Conservation (phyloP, 2,113 vertebrate genomes). For the Oreochromis tanganicae region DNA sequence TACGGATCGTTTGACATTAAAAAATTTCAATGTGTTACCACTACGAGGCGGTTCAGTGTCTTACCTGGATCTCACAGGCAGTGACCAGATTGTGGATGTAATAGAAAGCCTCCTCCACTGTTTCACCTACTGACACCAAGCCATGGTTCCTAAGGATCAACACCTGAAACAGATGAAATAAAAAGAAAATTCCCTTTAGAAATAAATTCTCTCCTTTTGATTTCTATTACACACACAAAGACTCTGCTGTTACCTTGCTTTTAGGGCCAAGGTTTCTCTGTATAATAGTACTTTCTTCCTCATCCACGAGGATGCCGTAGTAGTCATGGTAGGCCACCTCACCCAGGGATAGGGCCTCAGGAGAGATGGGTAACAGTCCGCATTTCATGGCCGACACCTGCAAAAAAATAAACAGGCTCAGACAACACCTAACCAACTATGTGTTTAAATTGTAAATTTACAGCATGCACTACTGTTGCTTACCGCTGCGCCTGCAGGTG, state of each 20-base stretch:
- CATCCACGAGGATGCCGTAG: slow-evolving; percentile 90
- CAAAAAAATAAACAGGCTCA: background rate
- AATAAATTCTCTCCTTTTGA: background rate
- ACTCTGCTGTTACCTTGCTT: slow-evolving; percentile 82
- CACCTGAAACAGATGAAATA: slow-evolving; percentile 69
- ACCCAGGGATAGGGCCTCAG: slow-evolving; percentile 89
- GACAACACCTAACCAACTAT: background rate
- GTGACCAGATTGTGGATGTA: slow-evolving; percentile 93
- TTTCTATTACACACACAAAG: background rate
- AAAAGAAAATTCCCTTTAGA: background rate
- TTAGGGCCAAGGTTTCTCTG: slow-evolving; percentile 92
- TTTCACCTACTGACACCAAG: slow-evolving; percentile 89
- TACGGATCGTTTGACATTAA: background rate
- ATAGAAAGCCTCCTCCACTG: slow-evolving; percentile 94
- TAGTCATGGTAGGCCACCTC: slow-evolving; percentile 95
- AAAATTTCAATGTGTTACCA: background rate
- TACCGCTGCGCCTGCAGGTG: slow-evolving; percentile 89
- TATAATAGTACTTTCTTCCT: slow-evolving; percentile 85
- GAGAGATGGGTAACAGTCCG: slow-evolving; percentile 92
- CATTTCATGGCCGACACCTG: slow-evolving; percentile 98
- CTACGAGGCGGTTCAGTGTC: background rate
- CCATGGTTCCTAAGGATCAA: slow-evolving; percentile 96
- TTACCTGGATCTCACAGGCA: slow-evolving; percentile 97
- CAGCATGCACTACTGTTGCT: slow-evolving; percentile 27
- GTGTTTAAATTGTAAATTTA: background rate